Conservation (phyloP, 2,797 vertebrate genomes). For the Meriones psammophilus region DNA sequence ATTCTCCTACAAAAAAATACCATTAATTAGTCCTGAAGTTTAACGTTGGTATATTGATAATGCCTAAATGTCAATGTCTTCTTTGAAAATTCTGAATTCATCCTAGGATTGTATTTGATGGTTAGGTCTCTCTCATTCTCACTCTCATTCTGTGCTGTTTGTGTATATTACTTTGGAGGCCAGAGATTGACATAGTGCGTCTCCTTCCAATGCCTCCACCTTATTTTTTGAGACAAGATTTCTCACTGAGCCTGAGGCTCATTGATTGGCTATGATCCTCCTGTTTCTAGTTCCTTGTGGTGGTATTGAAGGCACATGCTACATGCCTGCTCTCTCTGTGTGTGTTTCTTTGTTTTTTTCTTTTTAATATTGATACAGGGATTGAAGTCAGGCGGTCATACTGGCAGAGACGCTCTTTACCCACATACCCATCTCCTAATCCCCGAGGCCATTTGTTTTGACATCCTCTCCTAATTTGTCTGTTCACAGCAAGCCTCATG, state of each 20-base stretch:
- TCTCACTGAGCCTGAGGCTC: not conserved
- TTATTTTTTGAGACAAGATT: not conserved
- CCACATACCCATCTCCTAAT: not conserved
- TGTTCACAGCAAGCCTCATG: not conserved
- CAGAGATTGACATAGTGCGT: not conserved
- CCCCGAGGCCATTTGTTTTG: not conserved
- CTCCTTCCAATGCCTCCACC: not conserved
- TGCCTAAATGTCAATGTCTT: constrained; percentile 25
- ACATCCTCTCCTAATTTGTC: not conserved
- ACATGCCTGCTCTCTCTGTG: no score
- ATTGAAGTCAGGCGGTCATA: not conserved
- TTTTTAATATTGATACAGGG: not conserved
- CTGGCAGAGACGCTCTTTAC: not conserved
- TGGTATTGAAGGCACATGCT: not conserved
- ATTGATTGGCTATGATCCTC: not conserved
- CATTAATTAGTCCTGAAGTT: constrained; percentile 3
- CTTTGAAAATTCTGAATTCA: constrained; percentile 31
- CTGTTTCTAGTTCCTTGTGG: not conserved
- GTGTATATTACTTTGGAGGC: not conserved
- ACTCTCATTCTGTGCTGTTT: not conserved
- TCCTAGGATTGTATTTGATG: not conserved
- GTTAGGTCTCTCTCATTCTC: not conserved
- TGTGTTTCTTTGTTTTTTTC: no score
- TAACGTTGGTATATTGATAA: not conserved
- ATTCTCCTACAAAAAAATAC: not conserved